Evolutionary conservation across 2,797 vertebrate species (phyloP), one percentile per base, ranked within the genome.

Genomic region (Eutrigla gurnardus): DNA sequence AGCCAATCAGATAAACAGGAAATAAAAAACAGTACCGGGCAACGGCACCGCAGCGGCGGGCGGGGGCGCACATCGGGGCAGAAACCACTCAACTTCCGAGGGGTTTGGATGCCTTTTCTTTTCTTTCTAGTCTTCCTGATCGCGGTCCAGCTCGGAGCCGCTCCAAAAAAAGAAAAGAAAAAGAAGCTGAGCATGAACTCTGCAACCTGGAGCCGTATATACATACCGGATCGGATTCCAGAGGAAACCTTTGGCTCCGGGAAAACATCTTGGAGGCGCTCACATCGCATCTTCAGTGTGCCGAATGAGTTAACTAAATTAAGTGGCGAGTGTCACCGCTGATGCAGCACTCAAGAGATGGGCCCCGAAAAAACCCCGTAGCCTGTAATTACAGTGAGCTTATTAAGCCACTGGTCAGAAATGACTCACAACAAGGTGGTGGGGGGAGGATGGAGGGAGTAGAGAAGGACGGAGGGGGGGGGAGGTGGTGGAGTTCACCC

Each of bases 1-100:
- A 77, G 87, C 89, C 86, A 91, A 93, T 91, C 83, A 86, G 88
- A 93, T 92, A 89, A 91, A 86, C 83, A 90, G 81, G 79, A 82
- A 86, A 84, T 80, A 62, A 80, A 88, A 90, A 84, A 75, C 72
- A 81, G 71, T 40, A 42, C 50, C 50, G 82, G 82, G 74, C 85
- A 85, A 25, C 25, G 75, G 72, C 82, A 86, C 68, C 5, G 14
- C 43, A 46, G 3, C 45, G 0, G 13, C 12, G 42, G 25, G 25
- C 25, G 25, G 25, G 25, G 25, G 25, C 25, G 25, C 25, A 25
- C 25, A 42, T 74, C 54, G 12, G 25, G 25, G 25, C 25, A 76
- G 70, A 67, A 50, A 40, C 70, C 68, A n/a, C 73, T 85, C 57
- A 13, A 63, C 78, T 69, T 88, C 84, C 61, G 83, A 86, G 85